Base-by-base conservation (phyloP, 1,140 invertebrate genomes). In the Lepidurus arcticus region DNA sequence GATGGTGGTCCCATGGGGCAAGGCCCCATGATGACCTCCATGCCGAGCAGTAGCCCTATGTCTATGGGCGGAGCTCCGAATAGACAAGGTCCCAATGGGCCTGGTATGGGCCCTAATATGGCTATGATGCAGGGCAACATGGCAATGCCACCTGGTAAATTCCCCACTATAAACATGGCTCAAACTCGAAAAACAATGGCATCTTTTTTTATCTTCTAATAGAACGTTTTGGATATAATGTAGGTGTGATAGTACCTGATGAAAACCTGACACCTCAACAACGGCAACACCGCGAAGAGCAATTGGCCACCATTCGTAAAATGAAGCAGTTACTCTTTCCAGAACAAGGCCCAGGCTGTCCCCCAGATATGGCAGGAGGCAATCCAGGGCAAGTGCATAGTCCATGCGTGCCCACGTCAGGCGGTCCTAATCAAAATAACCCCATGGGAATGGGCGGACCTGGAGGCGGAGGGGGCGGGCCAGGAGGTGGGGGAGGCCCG, bases 181-280 rank as follows among this genome's bases (percentile, higher is more conserved):
- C n/a, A 11, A n/a, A 74, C n/a, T 11, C 10, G 24, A 13, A 74
- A 76, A 47, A 43, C 75, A 76, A 24, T 44, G 11, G 13, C 13
- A 42, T 42, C 42, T 24, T 44, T 44, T 76, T n/a, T 76, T 76
- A 34, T 34, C 34, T 34, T 7, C 8, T 13, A 65, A 11, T 65
- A 7, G 7, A n/a, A 65, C 53, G 21, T 65, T 65, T 9, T 13
- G 8, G 42, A 9, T n/a, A 44, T 73, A 73, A 76, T 77, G 76
- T 76, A 80, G 84, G 85, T 53, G 92, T 94, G 11, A 95, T 96
- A 89, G 92, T 96, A 82, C 95, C 95, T 79, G 95, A 98, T 87
- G 96, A 98, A 87, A 96, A 98, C 86, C 87, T 98, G 80, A 99
- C 96, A 77, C 95, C 96, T 42, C 94, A 98, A 85, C 96, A 99